These are phyloP conservation scores for Brachyhypopomus occidentalis DNA, from an alignment of 2,113 vertebrate genomes.

Conservation along the genomic window DNA sequence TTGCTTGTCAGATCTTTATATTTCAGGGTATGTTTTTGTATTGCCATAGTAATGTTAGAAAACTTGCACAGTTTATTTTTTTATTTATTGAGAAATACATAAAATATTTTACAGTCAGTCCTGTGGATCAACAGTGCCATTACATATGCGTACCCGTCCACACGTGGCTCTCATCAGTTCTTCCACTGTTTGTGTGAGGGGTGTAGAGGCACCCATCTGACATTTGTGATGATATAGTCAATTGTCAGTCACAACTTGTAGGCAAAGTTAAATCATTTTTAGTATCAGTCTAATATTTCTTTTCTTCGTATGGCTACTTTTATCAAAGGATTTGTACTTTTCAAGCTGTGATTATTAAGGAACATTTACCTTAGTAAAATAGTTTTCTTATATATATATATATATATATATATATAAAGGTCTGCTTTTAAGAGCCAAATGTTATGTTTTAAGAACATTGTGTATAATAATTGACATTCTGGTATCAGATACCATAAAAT, in stretches of 20 bases:
- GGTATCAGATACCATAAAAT: background rate
- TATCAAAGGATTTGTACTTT: background rate
- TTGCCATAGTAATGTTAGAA: slow-evolving; percentile 81
- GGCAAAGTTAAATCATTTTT: background rate
- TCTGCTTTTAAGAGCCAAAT: slow-evolving; percentile 6
- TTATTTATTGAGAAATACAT: slow-evolving; percentile 71
- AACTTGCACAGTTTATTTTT: slow-evolving; percentile 77
- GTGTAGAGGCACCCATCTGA: background rate
- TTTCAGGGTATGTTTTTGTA: slow-evolving; percentile 88
- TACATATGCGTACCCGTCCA: slow-evolving; percentile 53
- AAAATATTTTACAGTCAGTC: slow-evolving; percentile 66
- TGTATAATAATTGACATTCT: background rate
- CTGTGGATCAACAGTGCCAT: slow-evolving; percentile 75
- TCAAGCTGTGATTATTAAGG: background rate
- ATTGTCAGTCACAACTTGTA: background rate
- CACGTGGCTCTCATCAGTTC: background rate
- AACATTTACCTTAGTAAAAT: background rate
- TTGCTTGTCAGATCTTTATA: slow-evolving; percentile 84
- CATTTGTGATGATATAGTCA: background rate
- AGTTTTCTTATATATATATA: background rate
- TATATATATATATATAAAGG: too few relatives aligned
- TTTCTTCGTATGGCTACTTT: background rate
- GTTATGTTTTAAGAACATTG: background rate
- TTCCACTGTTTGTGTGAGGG: background rate
- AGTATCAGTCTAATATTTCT: background rate